Evolutionary conservation across 1,140 invertebrate genomes (phyloP).

Genomic region (Pygmarrhopalites habei): DNA sequence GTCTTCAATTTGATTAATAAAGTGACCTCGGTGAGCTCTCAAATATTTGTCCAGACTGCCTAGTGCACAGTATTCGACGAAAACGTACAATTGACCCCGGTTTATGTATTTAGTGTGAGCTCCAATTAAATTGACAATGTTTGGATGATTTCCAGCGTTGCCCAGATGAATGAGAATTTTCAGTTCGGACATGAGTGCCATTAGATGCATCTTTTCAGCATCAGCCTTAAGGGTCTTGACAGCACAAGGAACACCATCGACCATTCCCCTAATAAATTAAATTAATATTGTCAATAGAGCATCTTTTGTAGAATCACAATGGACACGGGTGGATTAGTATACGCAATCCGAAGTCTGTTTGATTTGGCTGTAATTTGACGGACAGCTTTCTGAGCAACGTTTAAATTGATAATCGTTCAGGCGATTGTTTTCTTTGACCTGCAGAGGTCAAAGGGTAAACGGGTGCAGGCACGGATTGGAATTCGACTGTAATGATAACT

Average conservation of each 20-base stretch:
- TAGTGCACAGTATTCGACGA: conserved; percentile 12
- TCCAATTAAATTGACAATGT: conserved; percentile 53
- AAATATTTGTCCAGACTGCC: conserved; percentile 14
- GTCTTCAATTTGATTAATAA: background rate
- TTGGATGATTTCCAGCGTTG: conserved; percentile 47
- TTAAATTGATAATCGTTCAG: too few relatives aligned
- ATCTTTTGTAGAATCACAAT: too few relatives aligned
- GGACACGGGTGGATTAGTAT: too few relatives aligned
- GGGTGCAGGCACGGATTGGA: too few relatives aligned
- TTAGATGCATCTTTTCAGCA: conserved; percentile 39
- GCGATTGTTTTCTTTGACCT: too few relatives aligned
- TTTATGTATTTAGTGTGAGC: conserved; percentile 47
- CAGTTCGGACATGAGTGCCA: conserved; percentile 49
- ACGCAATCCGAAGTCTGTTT: too few relatives aligned
- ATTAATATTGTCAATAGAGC: too few relatives aligned
- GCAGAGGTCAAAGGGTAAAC: too few relatives aligned
- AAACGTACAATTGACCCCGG: conserved; percentile 16
- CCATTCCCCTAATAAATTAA: conserved; percentile 40
- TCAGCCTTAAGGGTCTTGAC: conserved; percentile 42
- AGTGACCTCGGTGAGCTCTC: background rate
- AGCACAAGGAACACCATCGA: conserved; percentile 42
- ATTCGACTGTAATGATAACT: too few relatives aligned
- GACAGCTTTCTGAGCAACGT: too few relatives aligned
- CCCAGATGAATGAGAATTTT: conserved; percentile 47
- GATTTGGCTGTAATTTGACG: too few relatives aligned